Base-by-base conservation (phyloP, 2,113 vertebrate genomes). In the Pluvialis apricaria region DNA sequence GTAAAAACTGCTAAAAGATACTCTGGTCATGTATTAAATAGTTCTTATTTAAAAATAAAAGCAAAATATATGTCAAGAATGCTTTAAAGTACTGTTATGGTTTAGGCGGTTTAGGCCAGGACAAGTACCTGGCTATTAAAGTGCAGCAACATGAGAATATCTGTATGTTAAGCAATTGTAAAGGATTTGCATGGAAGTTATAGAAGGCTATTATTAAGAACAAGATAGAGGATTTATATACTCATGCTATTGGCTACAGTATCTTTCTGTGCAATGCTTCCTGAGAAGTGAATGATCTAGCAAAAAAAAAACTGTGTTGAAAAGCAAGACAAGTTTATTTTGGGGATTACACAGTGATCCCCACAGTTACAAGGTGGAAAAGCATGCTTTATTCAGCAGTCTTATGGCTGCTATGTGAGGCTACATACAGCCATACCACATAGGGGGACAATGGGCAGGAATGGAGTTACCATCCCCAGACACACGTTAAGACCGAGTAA, bases 401-500 rank as follows among this genome's bases (percentile, higher is more conserved):
- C 36, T 85, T n/a, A 16, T 11, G 45, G 29, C 16, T 62, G 19
- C n/a, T 49, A 1, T 3, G 4, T 34, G 58, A 82, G 31, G 14
- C 29, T 52, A 85, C 44, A 17, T 11, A 21, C 20, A 85, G 32
- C 5, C 66, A 52, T 21, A 13, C 7, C 13, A 29, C 0, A 2
- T 1, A 31, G 25, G 31, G 36, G 34, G 32, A 51, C 42, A 38
- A 38, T 5, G 47, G 26, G 51, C 26, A 91, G 69, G 54, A 32
- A 54, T 1, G 78, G 36, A 51, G 16, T 15, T 18, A 25, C 58
- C 72, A 7, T 28, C 26, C 58, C 70, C 58, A 65, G 14, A 26
- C 0, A 25, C 10, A 0, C 21, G n/a, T 26, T 55, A 61, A 52
- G 14, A 31, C 9, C 1, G n/a, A 66, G 31, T 20, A 40, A 73